Percentiles rank a stretch among this genome's conserved stretches.
Conservation (phyloP, 2,113 vertebrate species). For the Grantiella picta region DNA sequence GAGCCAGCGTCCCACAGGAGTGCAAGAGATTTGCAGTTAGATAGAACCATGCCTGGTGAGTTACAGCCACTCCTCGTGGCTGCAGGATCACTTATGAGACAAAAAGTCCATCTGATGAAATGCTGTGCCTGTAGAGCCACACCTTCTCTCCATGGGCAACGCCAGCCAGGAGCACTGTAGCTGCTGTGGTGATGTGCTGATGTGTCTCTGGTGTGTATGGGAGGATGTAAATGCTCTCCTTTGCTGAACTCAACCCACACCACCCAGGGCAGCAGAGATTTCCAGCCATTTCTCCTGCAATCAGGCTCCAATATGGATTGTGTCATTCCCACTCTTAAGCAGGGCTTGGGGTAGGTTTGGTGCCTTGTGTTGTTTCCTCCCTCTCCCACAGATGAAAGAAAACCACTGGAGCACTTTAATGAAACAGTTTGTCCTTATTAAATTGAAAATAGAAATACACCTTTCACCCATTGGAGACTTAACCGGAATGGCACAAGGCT, state of each 20-base stretch:
- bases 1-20: accelerated
- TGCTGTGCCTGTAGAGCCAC: background rate
- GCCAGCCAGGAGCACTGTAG: accelerated
- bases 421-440: constrained; percentile 13
- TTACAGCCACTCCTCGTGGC: background rate
- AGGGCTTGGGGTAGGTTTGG: background rate
- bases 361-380: accelerated
- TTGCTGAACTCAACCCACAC: background rate
- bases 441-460: constrained; percentile 4
- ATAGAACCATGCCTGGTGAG: background rate
- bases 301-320: background rate
- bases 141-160: accelerated
- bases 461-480: background rate
- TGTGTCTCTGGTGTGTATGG: accelerated
- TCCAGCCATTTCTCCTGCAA: background rate
- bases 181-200: background rate
- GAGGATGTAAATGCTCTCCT: background rate
- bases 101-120: background rate
- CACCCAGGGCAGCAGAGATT: background rate
- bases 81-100: background rate
- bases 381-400: background rate
- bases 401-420: background rate
- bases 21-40: background rate
- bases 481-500: background rate
- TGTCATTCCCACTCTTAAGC: background rate